Conservation (phyloP, 2,113 vertebrate genomes). For the Alouatta palliata region DNA sequence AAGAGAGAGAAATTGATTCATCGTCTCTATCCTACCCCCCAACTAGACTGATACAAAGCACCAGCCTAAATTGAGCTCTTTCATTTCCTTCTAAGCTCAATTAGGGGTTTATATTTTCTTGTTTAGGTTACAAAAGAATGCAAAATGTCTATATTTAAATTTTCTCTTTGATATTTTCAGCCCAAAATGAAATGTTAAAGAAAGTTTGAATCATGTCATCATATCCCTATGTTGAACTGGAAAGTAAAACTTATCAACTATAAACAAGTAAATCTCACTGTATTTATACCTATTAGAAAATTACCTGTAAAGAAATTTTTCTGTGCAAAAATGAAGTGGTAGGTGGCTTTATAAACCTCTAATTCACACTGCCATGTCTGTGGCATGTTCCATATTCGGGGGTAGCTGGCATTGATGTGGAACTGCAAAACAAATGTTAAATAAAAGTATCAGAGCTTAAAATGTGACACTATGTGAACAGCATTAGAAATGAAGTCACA, state of each 20-base stretch:
- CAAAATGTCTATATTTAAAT: conserved; percentile 11
- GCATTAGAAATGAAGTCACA: conserved; percentile 62
- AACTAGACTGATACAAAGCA: not conserved
- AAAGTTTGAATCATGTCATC: not conserved
- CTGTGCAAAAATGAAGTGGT: conserved; percentile 99
- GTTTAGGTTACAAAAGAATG: not conserved
- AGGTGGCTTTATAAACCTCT: conserved; percentile 98
- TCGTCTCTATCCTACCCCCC: not conserved
- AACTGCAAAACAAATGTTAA: conserved; percentile 87
- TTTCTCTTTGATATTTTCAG: not conserved
- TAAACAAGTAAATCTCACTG: not conserved
- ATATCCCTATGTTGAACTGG: not conserved
- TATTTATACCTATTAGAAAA: not conserved
- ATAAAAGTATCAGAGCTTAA: conserved; percentile 57
- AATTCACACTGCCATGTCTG: conserved; percentile 98
- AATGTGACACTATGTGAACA: conserved; percentile 32
- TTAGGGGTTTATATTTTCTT: conserved; percentile 26
- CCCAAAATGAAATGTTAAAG: not conserved
- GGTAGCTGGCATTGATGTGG: conserved; percentile 96
- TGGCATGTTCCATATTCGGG: conserved; percentile 97
- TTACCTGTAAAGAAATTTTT: conserved; percentile 99
- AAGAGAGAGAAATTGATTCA: not conserved
- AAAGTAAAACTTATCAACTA: not conserved
- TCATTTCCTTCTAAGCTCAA: not conserved
- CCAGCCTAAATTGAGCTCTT: not conserved